A percentile compares a stretch with the other conserved stretches of the same genome.
These are phyloP conservation scores for Taeniopygia guttata DNA, from an alignment of 2,797 vertebrate genomes.

Conservation along the genomic window DNA sequence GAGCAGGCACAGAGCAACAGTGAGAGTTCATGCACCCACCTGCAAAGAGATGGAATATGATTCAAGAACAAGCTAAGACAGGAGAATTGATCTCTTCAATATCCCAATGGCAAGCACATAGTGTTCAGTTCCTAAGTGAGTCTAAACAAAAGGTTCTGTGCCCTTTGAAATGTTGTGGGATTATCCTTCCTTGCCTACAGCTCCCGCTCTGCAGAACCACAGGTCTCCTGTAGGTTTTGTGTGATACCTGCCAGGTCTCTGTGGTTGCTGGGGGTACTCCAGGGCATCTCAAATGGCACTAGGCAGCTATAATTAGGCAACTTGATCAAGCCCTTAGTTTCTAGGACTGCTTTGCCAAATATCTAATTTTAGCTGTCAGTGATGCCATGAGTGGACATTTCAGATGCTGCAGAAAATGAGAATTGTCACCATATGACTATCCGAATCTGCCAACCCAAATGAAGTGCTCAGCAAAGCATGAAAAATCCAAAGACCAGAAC, in stretches of 20 bases:
- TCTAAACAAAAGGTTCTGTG: not conserved
- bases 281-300: not conserved
- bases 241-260: not conserved
- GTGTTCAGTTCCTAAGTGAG: not conserved
- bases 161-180: not conserved
- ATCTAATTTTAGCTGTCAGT: conserved; percentile 47
- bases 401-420: conserved; percentile 38
- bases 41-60: not conserved
- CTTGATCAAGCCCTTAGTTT: conserved; percentile 30
- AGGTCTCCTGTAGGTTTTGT: not conserved
- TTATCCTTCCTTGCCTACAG: not conserved
- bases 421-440: conserved; percentile 17
- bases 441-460: not conserved
- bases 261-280: not conserved
- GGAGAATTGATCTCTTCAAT: conserved; percentile 37
- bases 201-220: not conserved
- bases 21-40: not conserved
- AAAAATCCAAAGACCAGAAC: not conserved
- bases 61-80: not conserved
- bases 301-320: conserved; percentile 41
- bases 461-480: not conserved
- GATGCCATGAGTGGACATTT: conserved; percentile 32
- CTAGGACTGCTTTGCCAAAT: conserved; percentile 38
- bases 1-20: not conserved
- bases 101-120: not conserved